phyloP scores from a whole-genome alignment of 1,140 invertebrate species.

The Microplitis demolitor region DNA sequence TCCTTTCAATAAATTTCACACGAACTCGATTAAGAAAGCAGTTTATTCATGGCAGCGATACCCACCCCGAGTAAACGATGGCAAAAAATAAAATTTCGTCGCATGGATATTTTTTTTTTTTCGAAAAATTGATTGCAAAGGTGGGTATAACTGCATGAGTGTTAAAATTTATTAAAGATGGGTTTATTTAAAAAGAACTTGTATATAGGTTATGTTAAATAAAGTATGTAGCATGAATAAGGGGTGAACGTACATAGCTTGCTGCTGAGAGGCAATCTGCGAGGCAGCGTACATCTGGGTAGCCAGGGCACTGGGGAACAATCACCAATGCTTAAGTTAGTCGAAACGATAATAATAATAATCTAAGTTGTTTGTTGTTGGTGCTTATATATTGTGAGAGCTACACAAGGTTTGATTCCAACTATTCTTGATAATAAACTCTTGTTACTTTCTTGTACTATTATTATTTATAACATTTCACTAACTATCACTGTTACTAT shows the following conservation, averaged over 20 bases:
- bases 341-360: constrained; percentile 50
- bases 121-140: too few species aligned
- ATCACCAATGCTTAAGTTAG: constrained; percentile 64
- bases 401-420: constrained; percentile 9
- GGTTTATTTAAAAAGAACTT: not conserved
- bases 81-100: not conserved
- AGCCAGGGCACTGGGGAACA: constrained; percentile 90
- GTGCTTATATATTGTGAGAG: constrained; percentile 6
- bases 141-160: constrained; percentile 29
- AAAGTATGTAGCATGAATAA: constrained; percentile 55
- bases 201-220: constrained; percentile 34
- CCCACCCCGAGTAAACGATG: constrained; percentile 43
- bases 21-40: constrained; percentile 50
- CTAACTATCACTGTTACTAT: not conserved
- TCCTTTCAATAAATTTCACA: constrained; percentile 42
- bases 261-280: constrained; percentile 85
- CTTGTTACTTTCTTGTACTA: constrained; percentile 2
- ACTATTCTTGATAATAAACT: not conserved
- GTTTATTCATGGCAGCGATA: constrained; percentile 55
- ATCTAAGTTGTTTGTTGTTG: constrained; percentile 30
- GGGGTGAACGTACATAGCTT: constrained; percentile 83
- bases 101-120: not conserved
- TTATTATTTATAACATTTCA: not conserved
- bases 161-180: not conserved
- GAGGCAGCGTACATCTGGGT: constrained; percentile 91